phyloP scores from a whole-genome alignment of 2,113 vertebrate genomes.

The Stigmatopora argus region DNA sequence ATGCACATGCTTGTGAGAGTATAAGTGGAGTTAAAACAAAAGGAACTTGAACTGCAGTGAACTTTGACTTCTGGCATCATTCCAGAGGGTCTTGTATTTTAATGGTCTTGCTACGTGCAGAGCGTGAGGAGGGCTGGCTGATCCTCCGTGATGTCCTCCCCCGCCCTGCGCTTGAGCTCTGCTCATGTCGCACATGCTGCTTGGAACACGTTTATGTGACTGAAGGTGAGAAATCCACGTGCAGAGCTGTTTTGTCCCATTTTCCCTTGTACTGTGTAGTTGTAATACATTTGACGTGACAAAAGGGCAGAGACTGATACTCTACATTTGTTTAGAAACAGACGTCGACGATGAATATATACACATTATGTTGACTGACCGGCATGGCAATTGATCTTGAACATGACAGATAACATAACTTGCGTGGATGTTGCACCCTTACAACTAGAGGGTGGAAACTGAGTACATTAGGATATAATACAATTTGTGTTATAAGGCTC shows the following conservation, averaged over 20 bases:
- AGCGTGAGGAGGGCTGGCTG: constrained; percentile 64
- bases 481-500: too few relatives aligned
- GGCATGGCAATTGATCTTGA: not conserved
- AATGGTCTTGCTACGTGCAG: constrained; percentile 75
- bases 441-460: too few relatives aligned
- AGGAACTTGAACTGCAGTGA: constrained; percentile 63
- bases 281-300: not conserved
- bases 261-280: constrained; percentile 13
- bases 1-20: constrained; percentile 7
- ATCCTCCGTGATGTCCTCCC: constrained; percentile 47
- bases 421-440: too few relatives aligned
- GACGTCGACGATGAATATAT: not conserved
- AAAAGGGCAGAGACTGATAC: not conserved
- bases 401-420: not conserved
- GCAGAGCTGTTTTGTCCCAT: constrained; percentile 22
- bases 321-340: not conserved
- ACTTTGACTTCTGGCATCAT: constrained; percentile 66
- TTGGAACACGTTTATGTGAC: constrained; percentile 10
- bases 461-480: too few relatives aligned
- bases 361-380: not conserved
- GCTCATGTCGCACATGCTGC: constrained; percentile 40
- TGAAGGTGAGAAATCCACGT: constrained; percentile 17
- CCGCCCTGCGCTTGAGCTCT: constrained; percentile 21
- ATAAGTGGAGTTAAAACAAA: constrained; percentile 34
- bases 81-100: constrained; percentile 70